Base-by-base conservation (phyloP, 2,797 vertebrate genomes). In the Rhodeus uyekii region DNA sequence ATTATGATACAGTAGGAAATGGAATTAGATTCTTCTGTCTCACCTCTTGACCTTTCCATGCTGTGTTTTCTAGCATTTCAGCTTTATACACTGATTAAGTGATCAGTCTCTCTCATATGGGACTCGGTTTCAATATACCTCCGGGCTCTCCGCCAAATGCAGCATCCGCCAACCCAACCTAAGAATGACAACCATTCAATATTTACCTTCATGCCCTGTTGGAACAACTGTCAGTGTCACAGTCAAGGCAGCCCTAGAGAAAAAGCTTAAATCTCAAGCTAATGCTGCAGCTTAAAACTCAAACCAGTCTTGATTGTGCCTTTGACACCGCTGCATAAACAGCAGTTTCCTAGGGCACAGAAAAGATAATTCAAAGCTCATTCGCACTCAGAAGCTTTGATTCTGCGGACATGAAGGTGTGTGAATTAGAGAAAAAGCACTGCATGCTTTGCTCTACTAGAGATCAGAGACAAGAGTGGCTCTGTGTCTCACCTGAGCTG, bases 121-220 rank as follows among this genome's bases (percentile, higher is more conserved):
- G 46, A 80, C 81, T 71, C 0, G 24, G 72, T 84, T 80, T 84
- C 76, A 84, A 83, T 78, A 29, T 5, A 48, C 53, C 68, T 27
- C 48, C 1, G 42, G 84, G 86, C 79, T 7, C 5, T 42, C 22
- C 1, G 65, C 78, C 83, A 81, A 84, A 72, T 7, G 32, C 38
- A 34, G 46, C 75, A 46, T 78, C 61, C 79, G 34, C 74, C 48
- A 82, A 69, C 60, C 60, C 38, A 78, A 73, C 67, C 65, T 27
- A 61, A 85, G 22, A 38, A 75, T 75, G 84, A 82, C 87, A 86
- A 73, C 72, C 74, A 79, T 84, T 87, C 83, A 84, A 73, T 67
- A 67, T 69, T 81, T 83, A 72, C 60, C 75, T 76, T 71, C 69
- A 63, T 75, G 50, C 73, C 76, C 60, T 79, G 24, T 44, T 48